Evolutionary conservation across 1,140 invertebrate genomes (phyloP), one percentile per base, ranked within the genome.

Genomic region (Monomorium pharaonis): DNA sequence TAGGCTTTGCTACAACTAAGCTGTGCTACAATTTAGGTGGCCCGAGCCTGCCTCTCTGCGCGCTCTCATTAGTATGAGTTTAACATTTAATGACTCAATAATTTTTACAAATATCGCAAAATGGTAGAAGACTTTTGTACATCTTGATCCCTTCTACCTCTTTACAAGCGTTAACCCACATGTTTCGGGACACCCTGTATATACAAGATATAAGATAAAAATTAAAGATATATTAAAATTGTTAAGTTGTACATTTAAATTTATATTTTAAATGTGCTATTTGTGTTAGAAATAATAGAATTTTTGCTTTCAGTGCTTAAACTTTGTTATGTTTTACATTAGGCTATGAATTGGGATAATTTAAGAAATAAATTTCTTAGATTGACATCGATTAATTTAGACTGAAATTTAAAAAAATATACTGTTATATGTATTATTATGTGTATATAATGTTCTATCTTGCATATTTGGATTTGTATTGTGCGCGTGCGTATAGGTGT

Each of bases 271-370:
- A 33, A 72, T 65, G 0, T 60, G 16, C 42, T 30, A 0, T 49
- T 47, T 77, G 51, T 33, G 21, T 83, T 88, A 49, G 51, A 37
- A 54, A 60, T 33, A 54, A 33, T 58, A 51, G 3, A 33, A 75
- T 67, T 47, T 76, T 54, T 54, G 54, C 56, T 5, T 37, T 37
- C 7, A 56, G 16, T 24, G 30, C 30, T 84, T 51, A 30, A 75
- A 67, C 75, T 65, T 74, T 86, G 16, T 85, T 69, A 44, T 14
- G 16, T 69, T 51, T 51, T 83, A 51, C 5, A 42, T 30, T 77
- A 84, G 65, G 10, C 42, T 18, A 51, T 16, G 47, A 21, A 80
- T 81, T 81, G 67, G 42, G 33, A 74, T 85, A 67, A 56, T 80
- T 14, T 72, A 67, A 7, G 70, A 54, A 24, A 37, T 56, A 24